A percentile compares a stretch with the other conserved stretches of the same genome.
These are phyloP conservation scores for Phymanthus crucifer DNA, from an alignment of 92 coral and sea anemone species.

Conservation along the genomic window DNA sequence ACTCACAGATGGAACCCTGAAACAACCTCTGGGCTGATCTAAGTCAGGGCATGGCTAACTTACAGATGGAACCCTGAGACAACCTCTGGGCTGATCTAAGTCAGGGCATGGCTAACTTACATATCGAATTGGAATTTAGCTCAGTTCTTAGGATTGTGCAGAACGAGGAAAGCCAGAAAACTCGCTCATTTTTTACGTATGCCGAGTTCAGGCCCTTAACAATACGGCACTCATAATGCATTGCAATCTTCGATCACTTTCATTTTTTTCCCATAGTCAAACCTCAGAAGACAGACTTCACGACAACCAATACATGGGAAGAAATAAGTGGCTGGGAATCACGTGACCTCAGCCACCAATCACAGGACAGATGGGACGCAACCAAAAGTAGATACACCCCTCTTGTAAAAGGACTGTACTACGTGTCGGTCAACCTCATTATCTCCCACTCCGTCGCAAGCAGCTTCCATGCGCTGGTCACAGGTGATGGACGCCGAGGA, in stretches of 20 bases:
- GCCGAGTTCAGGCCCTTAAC: neutral
- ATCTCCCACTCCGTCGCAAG: slow-evolving; percentile 27
- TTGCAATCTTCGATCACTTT: neutral
- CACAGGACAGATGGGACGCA: slow-evolving; percentile 35
- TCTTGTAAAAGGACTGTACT: slow-evolving; percentile 46
- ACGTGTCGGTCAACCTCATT: slow-evolving; percentile 38
- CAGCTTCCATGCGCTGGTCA: slow-evolving; percentile 10
- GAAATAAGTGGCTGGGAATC: slow-evolving; percentile 34
- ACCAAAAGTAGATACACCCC: slow-evolving; percentile 18
- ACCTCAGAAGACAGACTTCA: neutral
- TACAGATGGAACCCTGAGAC: no score
- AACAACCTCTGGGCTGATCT: no score
- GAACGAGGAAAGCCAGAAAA: no score
- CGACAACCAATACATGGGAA: slow-evolving; percentile 21
- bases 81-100: no score
- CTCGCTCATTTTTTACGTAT: no score
- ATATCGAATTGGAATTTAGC: no score
- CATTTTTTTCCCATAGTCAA: slow-evolving; percentile 10
- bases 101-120: no score
- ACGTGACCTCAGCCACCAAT: slow-evolving; percentile 13
- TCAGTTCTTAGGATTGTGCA: no score
- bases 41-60: no score
- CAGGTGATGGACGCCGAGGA: slow-evolving; percentile 21
- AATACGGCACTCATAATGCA: neutral
- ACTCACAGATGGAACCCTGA: no score